phyloP scores from a whole-genome alignment of 2,888 invertebrate species.

The Parochlus steinenii region DNA sequence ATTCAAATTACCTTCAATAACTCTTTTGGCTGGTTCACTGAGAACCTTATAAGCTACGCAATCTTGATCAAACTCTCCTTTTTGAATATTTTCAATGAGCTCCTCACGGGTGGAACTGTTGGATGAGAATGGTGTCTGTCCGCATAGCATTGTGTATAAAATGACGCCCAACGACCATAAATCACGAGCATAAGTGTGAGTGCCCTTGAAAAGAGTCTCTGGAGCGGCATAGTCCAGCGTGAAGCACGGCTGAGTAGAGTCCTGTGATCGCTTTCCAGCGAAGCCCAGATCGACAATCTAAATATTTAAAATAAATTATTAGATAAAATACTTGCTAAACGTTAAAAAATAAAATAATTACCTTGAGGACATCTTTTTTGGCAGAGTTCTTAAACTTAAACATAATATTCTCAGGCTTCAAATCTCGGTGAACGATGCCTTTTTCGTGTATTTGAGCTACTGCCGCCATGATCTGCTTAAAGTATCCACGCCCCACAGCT shows the following conservation, averaged over 20 bases:
- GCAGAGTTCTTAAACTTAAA: too few species aligned
- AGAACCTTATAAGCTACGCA: too few species aligned
- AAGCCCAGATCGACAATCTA: conserved; percentile 96
- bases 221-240: conserved; percentile 82
- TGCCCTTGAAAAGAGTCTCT: conserved; percentile 41
- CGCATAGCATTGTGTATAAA: conserved; percentile 54
- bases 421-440: conserved; percentile 78
- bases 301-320: conserved; percentile 43
- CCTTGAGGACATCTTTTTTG: too few species aligned
- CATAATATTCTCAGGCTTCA: conserved; percentile 73
- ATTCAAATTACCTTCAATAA: too few species aligned
- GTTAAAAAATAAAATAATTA: too few species aligned
- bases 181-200: conserved; percentile 85
- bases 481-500: conserved; percentile 56
- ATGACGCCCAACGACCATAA: conserved; percentile 93
- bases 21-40: too few species aligned
- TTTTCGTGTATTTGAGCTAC: conserved; percentile 70
- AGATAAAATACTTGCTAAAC: conserved; percentile 35
- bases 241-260: conserved; percentile 72
- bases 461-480: conserved; percentile 67
- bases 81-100: too few species aligned
- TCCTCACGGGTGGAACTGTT: too few species aligned
- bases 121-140: conserved; percentile 80
- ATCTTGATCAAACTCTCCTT: too few species aligned
- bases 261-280: conserved; percentile 40